phyloP scores from a whole-genome alignment of 2,113 vertebrate genomes.

The Elephantulus edwardii region DNA sequence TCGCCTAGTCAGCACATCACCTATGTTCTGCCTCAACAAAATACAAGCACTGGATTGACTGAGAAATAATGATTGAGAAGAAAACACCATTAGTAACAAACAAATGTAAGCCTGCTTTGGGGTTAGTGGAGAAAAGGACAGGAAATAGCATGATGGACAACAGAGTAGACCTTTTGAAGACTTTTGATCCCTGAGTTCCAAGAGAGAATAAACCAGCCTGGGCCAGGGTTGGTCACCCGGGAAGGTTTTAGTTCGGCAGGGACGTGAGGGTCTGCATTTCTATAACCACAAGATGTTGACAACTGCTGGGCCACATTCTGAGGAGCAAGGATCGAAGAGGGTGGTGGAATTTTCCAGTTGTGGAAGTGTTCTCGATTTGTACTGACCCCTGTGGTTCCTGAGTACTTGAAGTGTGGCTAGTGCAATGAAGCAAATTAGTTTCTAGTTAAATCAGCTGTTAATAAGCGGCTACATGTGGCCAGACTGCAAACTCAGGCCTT shows the following conservation, averaged over 20 bases:
- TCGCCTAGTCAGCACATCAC: not conserved
- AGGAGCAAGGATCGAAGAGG: not conserved
- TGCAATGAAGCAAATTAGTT: not conserved
- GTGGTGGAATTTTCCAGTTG: not conserved
- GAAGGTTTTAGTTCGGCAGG: not conserved
- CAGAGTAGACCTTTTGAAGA: not conserved
- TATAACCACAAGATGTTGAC: not conserved
- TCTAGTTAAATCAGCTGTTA: not conserved
- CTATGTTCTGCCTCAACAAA: not conserved
- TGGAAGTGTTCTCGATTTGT: not conserved
- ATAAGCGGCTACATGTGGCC: not conserved
- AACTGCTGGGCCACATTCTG: not conserved
- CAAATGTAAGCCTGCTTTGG: not conserved
- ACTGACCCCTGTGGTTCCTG: not conserved
- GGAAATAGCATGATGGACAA: not conserved
- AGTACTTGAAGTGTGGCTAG: not conserved
- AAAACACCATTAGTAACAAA: not conserved
- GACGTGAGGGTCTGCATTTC: constrained; percentile 10
- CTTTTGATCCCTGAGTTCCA: not conserved
- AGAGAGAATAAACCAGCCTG: not conserved
- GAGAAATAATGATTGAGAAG: constrained; percentile 4
- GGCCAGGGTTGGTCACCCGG: not conserved
- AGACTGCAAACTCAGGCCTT: not conserved
- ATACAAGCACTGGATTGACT: not conserved
- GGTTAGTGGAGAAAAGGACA: not conserved